Percentiles rank a stretch among this genome's conserved stretches.
Evolutionary conservation across 2,113 vertebrate species (phyloP).

Genomic region (Peromyscus polionotus): DNA sequence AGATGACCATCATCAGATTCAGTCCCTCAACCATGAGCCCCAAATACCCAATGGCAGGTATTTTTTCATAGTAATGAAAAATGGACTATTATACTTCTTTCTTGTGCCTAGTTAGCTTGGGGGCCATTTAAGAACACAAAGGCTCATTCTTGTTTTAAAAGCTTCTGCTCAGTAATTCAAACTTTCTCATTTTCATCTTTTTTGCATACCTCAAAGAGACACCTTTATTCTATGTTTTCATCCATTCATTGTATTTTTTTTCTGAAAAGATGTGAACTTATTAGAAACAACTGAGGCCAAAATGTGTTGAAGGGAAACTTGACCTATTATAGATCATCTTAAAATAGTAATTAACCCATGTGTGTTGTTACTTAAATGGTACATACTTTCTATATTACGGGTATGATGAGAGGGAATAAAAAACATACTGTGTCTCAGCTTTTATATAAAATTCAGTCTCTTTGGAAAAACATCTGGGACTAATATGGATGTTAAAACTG

Average conservation of each 20-base stretch:
- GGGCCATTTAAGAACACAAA: conserved; percentile 51
- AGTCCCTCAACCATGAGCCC: neutral
- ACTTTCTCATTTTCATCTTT: neutral
- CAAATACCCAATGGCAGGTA: neutral
- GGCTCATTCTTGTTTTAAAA: conserved; percentile 41
- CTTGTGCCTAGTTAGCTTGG: neutral
- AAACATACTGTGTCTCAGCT: conserved; percentile 49
- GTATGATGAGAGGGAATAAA: conserved; percentile 66
- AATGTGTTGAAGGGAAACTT: conserved; percentile 55
- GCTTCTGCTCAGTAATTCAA: neutral
- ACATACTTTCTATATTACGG: conserved; percentile 64
- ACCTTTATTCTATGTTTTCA: conserved; percentile 55
- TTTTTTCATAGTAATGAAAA: neutral
- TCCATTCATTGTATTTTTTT: neutral
- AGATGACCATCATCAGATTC: neutral
- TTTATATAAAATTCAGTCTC: conserved; percentile 67
- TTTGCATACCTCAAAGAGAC: neutral
- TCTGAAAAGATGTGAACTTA: conserved; percentile 20
- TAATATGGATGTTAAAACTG: conserved; percentile 81
- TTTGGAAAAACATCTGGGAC: conserved; percentile 87
- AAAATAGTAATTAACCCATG: conserved; percentile 65
- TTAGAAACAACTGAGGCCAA: conserved; percentile 24
- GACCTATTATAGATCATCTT: conserved; percentile 46
- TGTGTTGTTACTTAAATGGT: conserved; percentile 61
- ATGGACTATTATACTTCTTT: neutral